Base-by-base conservation (phyloP, 1,140 invertebrate genomes). In the Luehdorfia chinensis region DNA sequence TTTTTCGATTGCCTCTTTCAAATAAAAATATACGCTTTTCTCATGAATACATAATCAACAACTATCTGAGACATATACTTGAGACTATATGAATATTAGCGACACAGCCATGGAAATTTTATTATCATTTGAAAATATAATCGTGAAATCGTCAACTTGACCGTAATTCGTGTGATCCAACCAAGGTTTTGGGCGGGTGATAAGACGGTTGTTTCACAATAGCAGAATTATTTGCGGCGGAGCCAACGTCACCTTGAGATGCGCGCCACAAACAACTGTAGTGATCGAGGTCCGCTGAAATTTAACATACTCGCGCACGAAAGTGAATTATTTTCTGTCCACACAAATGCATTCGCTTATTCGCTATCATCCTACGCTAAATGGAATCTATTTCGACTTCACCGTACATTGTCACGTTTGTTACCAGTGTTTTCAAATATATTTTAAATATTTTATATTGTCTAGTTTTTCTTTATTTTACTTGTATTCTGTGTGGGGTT, bases 201-300 rank as follows among this genome's bases (percentile, higher is more conserved):
- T 85, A 84, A 84, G 73, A 67, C 64, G 51, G 30, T 34, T 11
- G 75, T 85, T 85, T 77, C 81, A 83, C 81, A 85, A 85, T 78
- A 83, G 81, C 72, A 79, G 77, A 81, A 85, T 85, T 84, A 85
- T 85, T 85, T 83, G 81, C 81, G 81, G 78, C 77, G 67, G 67
- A 61, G 62, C 63, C 62, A 59, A 48, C 61, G 52, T 76, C 52
- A 70, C 78, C 81, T 85, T 85, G 81, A 79, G 78, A 83, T 75
- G 77, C 68, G 69, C 63, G 75, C 66, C 61, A 75, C 75, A 78
- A 85, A 79, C 77, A 80, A 81, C 74, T 71, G 50, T 59, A 60
- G 62, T 54, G 44, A 59, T 52, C 67, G 63, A 62, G 63, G 47
- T 66, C 59, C 57, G 75, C 80, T 75, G 76, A 84, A 84, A 80